Conservation (phyloP, 1,140 invertebrate species). For the Argopecten irradians region DNA sequence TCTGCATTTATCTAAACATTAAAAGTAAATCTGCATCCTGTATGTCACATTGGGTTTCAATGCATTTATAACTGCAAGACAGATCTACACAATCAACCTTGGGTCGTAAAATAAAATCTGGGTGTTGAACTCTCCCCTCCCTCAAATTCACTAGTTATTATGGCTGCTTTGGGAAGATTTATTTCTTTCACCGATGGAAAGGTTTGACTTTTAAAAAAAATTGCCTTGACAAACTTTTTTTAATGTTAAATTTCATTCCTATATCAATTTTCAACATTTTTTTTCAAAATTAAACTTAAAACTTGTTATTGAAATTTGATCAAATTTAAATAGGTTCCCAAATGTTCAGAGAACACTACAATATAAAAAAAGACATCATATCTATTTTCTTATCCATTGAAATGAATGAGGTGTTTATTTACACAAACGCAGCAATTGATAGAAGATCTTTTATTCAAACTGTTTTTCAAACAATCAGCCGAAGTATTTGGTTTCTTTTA, state of each 20-base stretch:
- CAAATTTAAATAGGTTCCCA: not conserved
- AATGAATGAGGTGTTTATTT: not conserved
- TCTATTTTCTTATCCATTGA: not conserved
- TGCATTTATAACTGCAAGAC: constrained; percentile 4
- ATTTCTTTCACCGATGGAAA: not conserved
- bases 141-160: not conserved
- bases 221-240: too few relatives aligned
- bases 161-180: not conserved
- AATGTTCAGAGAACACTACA: not conserved
- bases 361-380: not conserved
- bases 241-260: too few relatives aligned
- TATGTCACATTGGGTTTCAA: not conserved
- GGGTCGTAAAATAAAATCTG: not conserved
- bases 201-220: too few relatives aligned
- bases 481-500: not conserved
- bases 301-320: not conserved
- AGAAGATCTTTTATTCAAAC: not conserved
- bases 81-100: not conserved
- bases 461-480: not conserved
- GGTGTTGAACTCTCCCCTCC: not conserved
- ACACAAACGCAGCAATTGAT: not conserved
- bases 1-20: not conserved
- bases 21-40: not conserved
- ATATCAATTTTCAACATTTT: not conserved
- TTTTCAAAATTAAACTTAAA: not conserved